Evolutionary conservation across 2,888 invertebrate species (phyloP).

Genomic region (Rhorus exstirpatorius): DNA sequence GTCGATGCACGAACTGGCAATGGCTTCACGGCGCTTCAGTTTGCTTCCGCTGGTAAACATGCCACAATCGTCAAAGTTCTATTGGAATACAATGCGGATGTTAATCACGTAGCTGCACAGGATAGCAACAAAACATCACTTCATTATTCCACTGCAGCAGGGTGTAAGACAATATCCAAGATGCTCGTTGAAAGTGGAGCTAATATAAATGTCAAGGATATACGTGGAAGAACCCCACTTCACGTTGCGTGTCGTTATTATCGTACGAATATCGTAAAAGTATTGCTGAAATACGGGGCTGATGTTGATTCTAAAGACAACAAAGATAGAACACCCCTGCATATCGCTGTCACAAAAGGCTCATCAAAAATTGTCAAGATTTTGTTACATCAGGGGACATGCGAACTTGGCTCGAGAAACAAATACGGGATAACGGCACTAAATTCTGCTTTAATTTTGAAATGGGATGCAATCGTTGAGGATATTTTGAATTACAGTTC

Average conservation of each 20-base stretch:
- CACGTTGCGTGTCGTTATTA: not conserved
- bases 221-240: not conserved
- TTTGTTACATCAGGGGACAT: constrained; percentile 2
- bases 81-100: constrained; percentile 25
- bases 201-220: not conserved
- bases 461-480: not conserved
- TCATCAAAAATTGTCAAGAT: not conserved
- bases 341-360: not conserved
- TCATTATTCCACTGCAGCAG: no score
- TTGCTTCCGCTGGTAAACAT: not conserved
- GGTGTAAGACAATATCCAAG: no score
- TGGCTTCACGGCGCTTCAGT: constrained; percentile 7
- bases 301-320: not conserved
- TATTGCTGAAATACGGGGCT: constrained; percentile 14
- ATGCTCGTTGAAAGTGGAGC: constrained; percentile 34
- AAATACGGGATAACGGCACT: constrained; percentile 19
- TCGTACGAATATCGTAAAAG: not conserved
- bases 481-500: not conserved
- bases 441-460: constrained; percentile 7
- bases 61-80: no score
- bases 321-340: not conserved
- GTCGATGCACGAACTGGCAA: constrained; percentile 24
- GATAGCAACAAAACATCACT: not conserved
- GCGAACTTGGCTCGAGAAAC: not conserved
- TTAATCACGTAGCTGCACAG: not conserved